A percentile compares a stretch with the other conserved stretches of the same genome.
Evolutionary conservation across 2,888 invertebrate species (phyloP).

Genomic region (Phengaris alcon): DNA sequence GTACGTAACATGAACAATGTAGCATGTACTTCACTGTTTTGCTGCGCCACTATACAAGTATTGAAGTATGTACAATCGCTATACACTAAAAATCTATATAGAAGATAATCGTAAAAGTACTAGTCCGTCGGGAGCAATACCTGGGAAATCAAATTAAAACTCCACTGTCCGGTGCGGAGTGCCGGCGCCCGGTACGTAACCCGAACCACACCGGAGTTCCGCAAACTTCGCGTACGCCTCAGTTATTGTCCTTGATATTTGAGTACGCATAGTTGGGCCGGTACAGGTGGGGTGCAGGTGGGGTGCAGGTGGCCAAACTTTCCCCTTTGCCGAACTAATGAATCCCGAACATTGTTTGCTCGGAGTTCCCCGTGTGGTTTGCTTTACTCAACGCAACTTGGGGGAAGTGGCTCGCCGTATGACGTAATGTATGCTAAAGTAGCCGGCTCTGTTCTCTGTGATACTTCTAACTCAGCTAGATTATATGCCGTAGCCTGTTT

Average conservation of each 20-base stretch:
- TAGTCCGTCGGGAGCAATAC: neutral
- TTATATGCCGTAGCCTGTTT: neutral
- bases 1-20: too few relatives aligned
- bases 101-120: too few relatives aligned
- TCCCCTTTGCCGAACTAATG: slow-evolving; percentile 45
- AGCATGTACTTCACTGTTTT: too few relatives aligned
- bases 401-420: neutral
- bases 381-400: slow-evolving; percentile 36
- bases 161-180: neutral
- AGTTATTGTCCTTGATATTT: slow-evolving; percentile 38
- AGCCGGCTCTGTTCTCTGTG: neutral
- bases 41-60: too few relatives aligned
- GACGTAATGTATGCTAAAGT: neutral
- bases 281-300: slow-evolving; percentile 35
- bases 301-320: slow-evolving; percentile 43
- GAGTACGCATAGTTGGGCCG: slow-evolving; percentile 40
- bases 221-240: slow-evolving; percentile 33
- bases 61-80: too few relatives aligned
- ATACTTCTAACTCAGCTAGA: neutral
- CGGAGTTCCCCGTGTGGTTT: slow-evolving; percentile 37
- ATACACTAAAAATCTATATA: too few relatives aligned
- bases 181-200: too few relatives aligned
- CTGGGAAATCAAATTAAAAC: slow-evolving; percentile 19
- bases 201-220: neutral
- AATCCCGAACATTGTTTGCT: slow-evolving; percentile 44